These are phyloP conservation scores for Otolemur crassicaudatus DNA, from an alignment of 2,797 vertebrate species.

Conservation along the genomic window DNA sequence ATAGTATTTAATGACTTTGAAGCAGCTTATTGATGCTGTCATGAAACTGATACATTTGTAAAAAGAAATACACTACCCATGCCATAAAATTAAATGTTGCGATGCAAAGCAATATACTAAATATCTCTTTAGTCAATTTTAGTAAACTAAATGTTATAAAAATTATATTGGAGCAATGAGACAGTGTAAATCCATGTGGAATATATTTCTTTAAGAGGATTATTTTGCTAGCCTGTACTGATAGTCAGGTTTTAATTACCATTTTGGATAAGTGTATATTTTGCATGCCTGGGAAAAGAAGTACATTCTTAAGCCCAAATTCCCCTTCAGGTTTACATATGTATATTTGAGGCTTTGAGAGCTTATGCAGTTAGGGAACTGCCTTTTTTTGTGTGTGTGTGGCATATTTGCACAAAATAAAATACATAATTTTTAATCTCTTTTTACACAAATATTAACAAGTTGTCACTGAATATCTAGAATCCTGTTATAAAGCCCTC, in stretches of 20 bases:
- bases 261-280: conserved; percentile 55
- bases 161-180: conserved; percentile 68
- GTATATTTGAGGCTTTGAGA: background rate
- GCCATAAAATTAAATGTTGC: conserved; percentile 89
- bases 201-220: conserved; percentile 70
- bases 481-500: conserved; percentile 43
- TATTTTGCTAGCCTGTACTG: conserved; percentile 54
- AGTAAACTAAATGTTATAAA: conserved; percentile 83
- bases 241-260: conserved; percentile 74
- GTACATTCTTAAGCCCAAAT: background rate
- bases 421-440: background rate
- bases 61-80: conserved; percentile 85
- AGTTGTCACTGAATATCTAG: background rate
- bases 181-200: conserved; percentile 74
- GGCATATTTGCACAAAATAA: background rate
- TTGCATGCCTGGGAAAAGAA: background rate
- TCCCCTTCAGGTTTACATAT: background rate
- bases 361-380: background rate
- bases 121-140: conserved; percentile 82
- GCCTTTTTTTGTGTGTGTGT: background rate
- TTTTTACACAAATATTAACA: conserved; percentile 20
- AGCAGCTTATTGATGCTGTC: conserved; percentile 83
- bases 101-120: conserved; percentile 83
- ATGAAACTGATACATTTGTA: conserved; percentile 85
- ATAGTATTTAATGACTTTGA: conserved; percentile 83